Base-by-base conservation (phyloP, 2,113 vertebrate species). In the Rhodinocichla rosea region DNA sequence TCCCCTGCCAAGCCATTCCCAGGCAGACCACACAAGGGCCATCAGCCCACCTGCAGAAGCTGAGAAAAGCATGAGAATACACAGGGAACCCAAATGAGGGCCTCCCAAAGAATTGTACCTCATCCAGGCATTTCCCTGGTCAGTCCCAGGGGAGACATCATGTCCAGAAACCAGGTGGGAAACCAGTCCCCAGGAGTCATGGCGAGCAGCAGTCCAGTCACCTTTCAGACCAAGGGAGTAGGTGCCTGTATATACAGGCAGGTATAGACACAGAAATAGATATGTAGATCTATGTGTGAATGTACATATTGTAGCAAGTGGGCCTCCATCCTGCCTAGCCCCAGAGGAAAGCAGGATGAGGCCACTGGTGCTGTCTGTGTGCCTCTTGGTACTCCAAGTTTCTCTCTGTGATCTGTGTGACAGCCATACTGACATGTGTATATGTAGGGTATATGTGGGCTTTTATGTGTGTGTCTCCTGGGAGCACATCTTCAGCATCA, bases 401-500 rank as follows among this genome's bases (percentile, higher is more conserved):
- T 57, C 23, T 14, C 14, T 44, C 37, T 59, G 24, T 59, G 22
- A 24, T 62, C 47, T 62, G 4, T 16, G 11, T 68, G 47, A 52
- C 63, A 77, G 3, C 13, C 32, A 22, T 18, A 27, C 14, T 17
- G 15, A 52, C 32, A 21, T 7, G 4, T 37, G 13, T 15, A 26
- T 27, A 27, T 1, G 1, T 32, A 52, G n/a, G 17, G 5, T 22
- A 6, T 14, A 6, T 44, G 20, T 65, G 15, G 27, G 30, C 5
- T 56, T 19, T 6, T 79, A 7, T n/a, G 11, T 52, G 27, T 21
- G 17, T 63, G 23, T 18, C 13, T 84, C 42, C 37, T 32, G 32
- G 37, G 12, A 35, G 30, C 32, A 35, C 0, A 0, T 52, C n/a
- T 53, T 77, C 69, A 49, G 15, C 35, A 49, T 13, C 4, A 15